phyloP scores from a whole-genome alignment of 2,888 invertebrate genomes.

The Rugalucina vietnamica region DNA sequence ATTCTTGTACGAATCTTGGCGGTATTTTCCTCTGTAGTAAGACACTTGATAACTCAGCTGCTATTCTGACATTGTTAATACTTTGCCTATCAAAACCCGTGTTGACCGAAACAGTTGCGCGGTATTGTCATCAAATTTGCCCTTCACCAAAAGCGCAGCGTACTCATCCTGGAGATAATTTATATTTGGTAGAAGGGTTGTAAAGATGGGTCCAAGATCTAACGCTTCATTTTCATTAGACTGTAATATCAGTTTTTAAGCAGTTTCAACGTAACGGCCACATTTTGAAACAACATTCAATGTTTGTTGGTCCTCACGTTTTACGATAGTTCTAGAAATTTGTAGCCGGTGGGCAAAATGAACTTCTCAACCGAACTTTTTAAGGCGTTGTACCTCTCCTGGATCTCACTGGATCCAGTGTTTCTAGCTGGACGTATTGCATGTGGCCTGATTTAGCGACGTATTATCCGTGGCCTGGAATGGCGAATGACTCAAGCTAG shows the following conservation, averaged over 20 bases:
- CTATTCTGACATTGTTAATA: slow-evolving; percentile 22
- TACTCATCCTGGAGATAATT: slow-evolving; percentile 31
- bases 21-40: background rate
- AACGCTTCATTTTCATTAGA: background rate
- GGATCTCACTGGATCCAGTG: background rate
- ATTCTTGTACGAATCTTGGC: background rate
- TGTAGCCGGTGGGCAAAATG: background rate
- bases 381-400: background rate
- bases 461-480: background rate
- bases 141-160: slow-evolving; percentile 36
- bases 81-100: slow-evolving; percentile 7
- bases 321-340: background rate
- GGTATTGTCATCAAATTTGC: slow-evolving; percentile 28
- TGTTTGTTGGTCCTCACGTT: background rate
- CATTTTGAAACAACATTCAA: slow-evolving; percentile 10
- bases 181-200: slow-evolving; percentile 1
- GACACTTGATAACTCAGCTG: slow-evolving; percentile 32
- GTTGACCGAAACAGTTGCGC: slow-evolving; percentile 24
- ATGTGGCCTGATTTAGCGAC: background rate
- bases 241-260: background rate
- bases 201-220: background rate
- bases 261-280: background rate
- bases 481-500: background rate
- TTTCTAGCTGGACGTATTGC: background rate
- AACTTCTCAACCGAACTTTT: background rate